A percentile compares a stretch with the other conserved stretches of the same genome.
phyloP scores from a whole-genome alignment of 2,797 vertebrate species.

The Rhinatrema bivittatum region DNA sequence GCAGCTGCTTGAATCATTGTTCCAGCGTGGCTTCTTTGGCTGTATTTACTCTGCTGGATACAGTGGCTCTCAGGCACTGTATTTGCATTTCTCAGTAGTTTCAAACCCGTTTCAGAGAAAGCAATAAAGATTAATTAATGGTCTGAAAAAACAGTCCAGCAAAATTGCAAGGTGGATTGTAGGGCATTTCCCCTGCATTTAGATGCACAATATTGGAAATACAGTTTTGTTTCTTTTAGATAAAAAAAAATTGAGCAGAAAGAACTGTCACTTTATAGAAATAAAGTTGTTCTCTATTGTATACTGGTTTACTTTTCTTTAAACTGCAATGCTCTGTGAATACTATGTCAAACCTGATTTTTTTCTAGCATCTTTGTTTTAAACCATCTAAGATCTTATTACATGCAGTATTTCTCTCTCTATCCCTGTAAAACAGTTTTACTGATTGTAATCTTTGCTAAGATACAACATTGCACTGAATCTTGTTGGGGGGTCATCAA shows the following conservation, averaged over 20 bases:
- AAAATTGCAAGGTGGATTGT: neutral
- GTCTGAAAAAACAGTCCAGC: slow-evolving; percentile 1
- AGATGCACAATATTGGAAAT: neutral
- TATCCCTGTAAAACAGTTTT: too few species aligned
- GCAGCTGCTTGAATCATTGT: slow-evolving; percentile 4
- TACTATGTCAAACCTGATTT: too few species aligned
- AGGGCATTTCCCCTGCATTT: neutral
- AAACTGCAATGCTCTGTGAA: too few species aligned
- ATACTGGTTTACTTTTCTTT: too few species aligned
- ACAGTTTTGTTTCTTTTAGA: neutral
- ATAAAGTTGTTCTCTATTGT: too few species aligned
- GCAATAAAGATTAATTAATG: slow-evolving; percentile 9
- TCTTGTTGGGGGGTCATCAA: too few species aligned
- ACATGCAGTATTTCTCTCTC: too few species aligned
- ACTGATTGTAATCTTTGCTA: too few species aligned
- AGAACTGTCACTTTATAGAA: too few species aligned
- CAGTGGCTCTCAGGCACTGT: neutral
- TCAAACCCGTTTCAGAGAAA: neutral
- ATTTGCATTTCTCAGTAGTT: slow-evolving; percentile 21
- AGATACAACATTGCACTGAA: too few species aligned
- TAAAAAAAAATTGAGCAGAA: neutral
- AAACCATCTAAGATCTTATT: too few species aligned
- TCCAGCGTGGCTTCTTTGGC: neutral
- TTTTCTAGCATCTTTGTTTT: too few species aligned
- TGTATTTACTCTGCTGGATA: neutral